A percentile compares a stretch with the other conserved stretches of the same genome.
These are phyloP conservation scores for Enteromius viviparus DNA, from an alignment of 2,797 vertebrate genomes.

Conservation along the genomic window DNA sequence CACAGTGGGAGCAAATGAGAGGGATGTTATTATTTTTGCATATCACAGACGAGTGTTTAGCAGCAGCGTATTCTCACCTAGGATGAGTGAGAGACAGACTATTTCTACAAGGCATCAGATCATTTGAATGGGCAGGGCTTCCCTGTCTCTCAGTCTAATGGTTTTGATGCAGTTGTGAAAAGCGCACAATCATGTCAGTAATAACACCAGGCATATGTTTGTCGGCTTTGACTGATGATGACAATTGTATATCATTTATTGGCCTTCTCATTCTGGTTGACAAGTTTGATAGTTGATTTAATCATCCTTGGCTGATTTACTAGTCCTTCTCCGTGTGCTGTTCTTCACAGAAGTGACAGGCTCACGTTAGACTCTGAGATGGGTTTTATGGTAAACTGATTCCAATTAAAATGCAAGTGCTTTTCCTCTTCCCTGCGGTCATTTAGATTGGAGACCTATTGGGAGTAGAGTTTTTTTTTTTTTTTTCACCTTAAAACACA, in stretches of 20 bases:
- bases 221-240: constrained; percentile 35
- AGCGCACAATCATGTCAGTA: constrained; percentile 27
- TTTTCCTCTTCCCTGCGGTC: constrained; percentile 27
- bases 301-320: constrained; percentile 39
- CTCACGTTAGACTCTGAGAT: constrained; percentile 12
- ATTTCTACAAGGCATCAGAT: constrained; percentile 45
- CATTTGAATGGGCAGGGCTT: constrained; percentile 30
- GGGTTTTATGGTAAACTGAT: constrained; percentile 47
- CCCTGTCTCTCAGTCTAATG: constrained; percentile 31
- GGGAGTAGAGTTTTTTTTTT: neutral
- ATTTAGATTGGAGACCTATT: constrained; percentile 38
- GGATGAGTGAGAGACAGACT: constrained; percentile 40
- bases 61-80: constrained; percentile 44
- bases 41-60: constrained; percentile 50
- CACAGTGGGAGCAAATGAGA: constrained; percentile 30
- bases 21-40: constrained; percentile 51
- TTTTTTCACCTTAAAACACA: neutral
- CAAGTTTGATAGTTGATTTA: constrained; percentile 42
- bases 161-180: constrained; percentile 38
- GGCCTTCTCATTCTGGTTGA: constrained; percentile 37
- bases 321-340: constrained; percentile 9
- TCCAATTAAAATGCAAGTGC: constrained; percentile 33
- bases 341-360: constrained; percentile 15
- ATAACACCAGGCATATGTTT: constrained; percentile 23
- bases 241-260: constrained; percentile 40